Percentiles rank a stretch among this genome's conserved stretches.
phyloP scores from a whole-genome alignment of 1,140 invertebrate genomes.

The Diorhabda carinulata region DNA sequence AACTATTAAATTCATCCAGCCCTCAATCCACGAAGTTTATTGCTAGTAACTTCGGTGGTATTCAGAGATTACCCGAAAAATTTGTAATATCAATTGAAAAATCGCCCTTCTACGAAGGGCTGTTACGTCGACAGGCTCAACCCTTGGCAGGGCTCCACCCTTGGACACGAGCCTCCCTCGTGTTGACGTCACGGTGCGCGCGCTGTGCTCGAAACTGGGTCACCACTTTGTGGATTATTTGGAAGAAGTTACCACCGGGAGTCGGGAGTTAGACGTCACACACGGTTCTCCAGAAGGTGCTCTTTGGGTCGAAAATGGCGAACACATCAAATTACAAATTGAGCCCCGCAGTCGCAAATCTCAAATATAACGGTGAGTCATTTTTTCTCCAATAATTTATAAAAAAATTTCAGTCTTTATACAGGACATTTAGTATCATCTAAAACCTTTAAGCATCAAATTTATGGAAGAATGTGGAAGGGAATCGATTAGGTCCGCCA shows the following conservation, averaged over 20 bases:
- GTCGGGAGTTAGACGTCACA: conserved; percentile 37
- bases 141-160: conserved; percentile 29
- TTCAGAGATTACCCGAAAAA: not conserved
- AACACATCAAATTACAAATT: conserved; percentile 45
- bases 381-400: not conserved
- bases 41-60: not conserved
- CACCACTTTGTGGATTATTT: conserved; percentile 44
- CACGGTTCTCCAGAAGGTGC: conserved; percentile 39
- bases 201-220: conserved; percentile 40
- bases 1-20: no score
- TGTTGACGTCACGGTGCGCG: conserved; percentile 41
- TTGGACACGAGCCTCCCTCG: conserved; percentile 27
- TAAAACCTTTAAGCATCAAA: no score
- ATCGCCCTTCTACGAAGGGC: not conserved
- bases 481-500: no score
- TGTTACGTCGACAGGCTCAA: conserved; percentile 17
- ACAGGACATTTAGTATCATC: no score
- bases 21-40: not conserved
- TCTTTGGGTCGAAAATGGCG: conserved; percentile 38
- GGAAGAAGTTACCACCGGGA: conserved; percentile 30
- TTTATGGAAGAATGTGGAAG: no score
- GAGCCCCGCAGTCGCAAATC: conserved; percentile 35
- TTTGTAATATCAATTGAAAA: not conserved
- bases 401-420: no score
- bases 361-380: conserved; percentile 45